Conservation (phyloP, 2,113 vertebrate genomes). For the Archocentrus centrarchus region DNA sequence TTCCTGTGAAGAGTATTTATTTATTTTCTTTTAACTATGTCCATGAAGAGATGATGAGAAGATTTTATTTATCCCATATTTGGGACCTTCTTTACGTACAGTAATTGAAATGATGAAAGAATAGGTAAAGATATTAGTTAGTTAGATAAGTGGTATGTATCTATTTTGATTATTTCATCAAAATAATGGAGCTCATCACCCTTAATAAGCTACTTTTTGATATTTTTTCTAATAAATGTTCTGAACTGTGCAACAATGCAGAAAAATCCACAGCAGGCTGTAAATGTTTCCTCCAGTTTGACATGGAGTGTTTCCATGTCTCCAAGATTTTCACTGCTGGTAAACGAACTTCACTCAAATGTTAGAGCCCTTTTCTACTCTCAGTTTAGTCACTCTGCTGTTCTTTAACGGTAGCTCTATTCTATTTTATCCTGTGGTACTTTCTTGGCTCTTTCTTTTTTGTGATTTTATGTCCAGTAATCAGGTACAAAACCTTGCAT, state of each 20-base stretch:
- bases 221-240: not conserved
- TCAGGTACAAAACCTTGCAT: conserved; percentile 56
- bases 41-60: not conserved
- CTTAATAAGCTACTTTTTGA: not conserved
- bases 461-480: conserved; percentile 69
- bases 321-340: not conserved
- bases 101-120: not conserved
- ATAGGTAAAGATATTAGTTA: too few species aligned
- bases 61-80: not conserved
- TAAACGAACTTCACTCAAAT: not conserved
- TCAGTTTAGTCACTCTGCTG: not conserved
- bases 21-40: not conserved
- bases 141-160: not conserved
- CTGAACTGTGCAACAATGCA: not conserved
- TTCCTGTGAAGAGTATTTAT: not conserved
- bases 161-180: not conserved
- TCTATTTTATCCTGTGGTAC: not conserved
- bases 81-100: not conserved
- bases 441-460: conserved; percentile 53
- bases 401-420: not conserved
- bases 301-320: not conserved
- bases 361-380: not conserved
- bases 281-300: not conserved
- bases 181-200: not conserved
- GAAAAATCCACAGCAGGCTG: not conserved